A percentile compares a stretch with the other conserved stretches of the same genome.
phyloP scores from a whole-genome alignment of 2,113 vertebrate genomes.

The Tichodroma muraria region DNA sequence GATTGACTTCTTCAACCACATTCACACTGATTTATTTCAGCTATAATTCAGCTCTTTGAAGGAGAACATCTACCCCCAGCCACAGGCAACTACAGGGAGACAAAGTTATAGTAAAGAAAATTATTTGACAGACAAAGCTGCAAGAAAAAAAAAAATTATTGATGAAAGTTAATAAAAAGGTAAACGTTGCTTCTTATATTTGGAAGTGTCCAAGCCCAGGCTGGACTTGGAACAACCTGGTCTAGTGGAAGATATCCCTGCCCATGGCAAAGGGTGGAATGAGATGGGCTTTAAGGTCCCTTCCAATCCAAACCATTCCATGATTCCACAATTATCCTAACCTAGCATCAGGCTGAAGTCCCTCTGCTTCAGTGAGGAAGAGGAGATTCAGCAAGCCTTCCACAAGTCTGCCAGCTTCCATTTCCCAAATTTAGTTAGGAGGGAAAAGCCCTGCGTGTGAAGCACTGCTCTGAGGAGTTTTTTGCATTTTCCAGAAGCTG shows the following conservation, averaged over 20 bases:
- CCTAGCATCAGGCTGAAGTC: background rate
- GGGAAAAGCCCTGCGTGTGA: background rate
- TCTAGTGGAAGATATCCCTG: background rate
- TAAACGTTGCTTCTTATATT: background rate
- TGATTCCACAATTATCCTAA: background rate
- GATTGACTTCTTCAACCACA: background rate
- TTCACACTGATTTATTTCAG: background rate
- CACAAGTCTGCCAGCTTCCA: background rate
- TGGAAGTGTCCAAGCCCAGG: background rate
- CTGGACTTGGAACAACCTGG: background rate
- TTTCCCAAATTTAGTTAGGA: background rate
- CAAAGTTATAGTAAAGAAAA: background rate
- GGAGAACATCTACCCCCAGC: background rate
- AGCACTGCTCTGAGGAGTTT: background rate
- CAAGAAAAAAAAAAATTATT: background rate
- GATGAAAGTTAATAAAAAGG: background rate
- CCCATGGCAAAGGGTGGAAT: background rate
- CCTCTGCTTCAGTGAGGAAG: background rate
- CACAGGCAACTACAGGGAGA: background rate
- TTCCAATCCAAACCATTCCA: background rate
- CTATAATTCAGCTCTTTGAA: background rate
- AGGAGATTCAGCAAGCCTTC: background rate
- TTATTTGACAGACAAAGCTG: background rate
- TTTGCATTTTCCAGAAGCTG: background rate
- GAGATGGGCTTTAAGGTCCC: background rate